Conservation (phyloP, 1,140 invertebrate genomes). For the Odontomachus brunneus region DNA sequence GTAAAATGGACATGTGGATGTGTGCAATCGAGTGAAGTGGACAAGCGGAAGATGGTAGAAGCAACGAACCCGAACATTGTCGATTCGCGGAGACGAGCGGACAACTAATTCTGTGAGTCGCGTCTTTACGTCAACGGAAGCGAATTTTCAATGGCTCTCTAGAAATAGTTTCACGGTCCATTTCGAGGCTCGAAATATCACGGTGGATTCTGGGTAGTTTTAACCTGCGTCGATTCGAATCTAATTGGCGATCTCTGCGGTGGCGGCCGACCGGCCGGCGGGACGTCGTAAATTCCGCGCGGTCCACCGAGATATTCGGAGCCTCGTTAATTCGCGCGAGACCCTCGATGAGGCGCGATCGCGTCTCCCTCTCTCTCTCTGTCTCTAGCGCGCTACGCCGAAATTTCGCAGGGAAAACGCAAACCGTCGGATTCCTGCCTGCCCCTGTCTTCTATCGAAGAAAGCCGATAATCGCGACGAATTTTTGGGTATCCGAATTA, state of each 20-base stretch:
- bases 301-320: slow-evolving; percentile 78
- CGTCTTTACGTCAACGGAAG: not conserved
- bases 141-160: not conserved
- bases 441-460: slow-evolving; percentile 10
- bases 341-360: slow-evolving; percentile 57
- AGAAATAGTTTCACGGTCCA: slow-evolving; percentile 29
- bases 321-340: slow-evolving; percentile 81
- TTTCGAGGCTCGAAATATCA: slow-evolving; percentile 50
- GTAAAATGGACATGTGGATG: too few relatives aligned
- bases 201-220: slow-evolving; percentile 55
- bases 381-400: slow-evolving; percentile 24
- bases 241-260: slow-evolving; percentile 67
- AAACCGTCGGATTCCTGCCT: slow-evolving; percentile 61
- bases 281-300: slow-evolving; percentile 65
- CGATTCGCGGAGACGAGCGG: too few relatives aligned
- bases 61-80: too few relatives aligned
- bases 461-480: not conserved
- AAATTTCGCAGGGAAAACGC: slow-evolving; percentile 63
- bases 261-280: slow-evolving; percentile 17
- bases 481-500: not conserved
- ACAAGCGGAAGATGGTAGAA: too few relatives aligned
- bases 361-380: not conserved
- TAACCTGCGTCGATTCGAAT: slow-evolving; percentile 69
- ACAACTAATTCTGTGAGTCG: too few relatives aligned
- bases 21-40: too few relatives aligned